Evolutionary conservation across 92 coral and sea anemone genomes (phyloP), one percentile per base, ranked within the genome.

Genomic region (Zoanthus sansibaricus): DNA sequence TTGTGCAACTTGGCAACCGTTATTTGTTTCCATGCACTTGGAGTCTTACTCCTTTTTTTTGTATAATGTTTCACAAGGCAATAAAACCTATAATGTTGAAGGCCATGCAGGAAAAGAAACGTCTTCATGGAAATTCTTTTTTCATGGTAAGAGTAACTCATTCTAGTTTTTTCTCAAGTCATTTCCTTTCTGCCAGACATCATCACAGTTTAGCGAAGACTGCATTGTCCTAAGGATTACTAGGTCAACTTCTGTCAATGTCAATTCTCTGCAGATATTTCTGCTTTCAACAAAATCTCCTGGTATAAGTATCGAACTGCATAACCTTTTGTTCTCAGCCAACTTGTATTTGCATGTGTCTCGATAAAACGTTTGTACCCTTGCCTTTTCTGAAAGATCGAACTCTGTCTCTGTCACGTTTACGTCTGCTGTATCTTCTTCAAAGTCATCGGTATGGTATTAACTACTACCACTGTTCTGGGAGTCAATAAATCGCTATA

Each of bases 281-380:
- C 86, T 18, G 30, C 70, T 11, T 32, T 77, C 15, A 10, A 72
- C 47, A 15, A 58, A 56, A 44, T 80, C 74, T 16, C 7, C 49
- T 16, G 61, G 48, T 37, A 13, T 78, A 2, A 78, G 83, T 7
- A 69, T 52, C 42, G 83, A 20, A 47, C 83, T 78, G 83, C 83
- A 78, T 78, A 71, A 71, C 71, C 6, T 56, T 56, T 56, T 17
- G 62, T 56, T 56, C 74, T 20, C 61, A 32, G 83, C 86, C 25
- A 76, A 13, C 77, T 86, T 86, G 77, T 86, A 86, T 72, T 84
- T 42, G 25, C 89, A 86, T 1, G 89, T 76, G 47, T 86, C 88
- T 37, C 54, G 47, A 17, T 87, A 87, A 33, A 87, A 87, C 87
- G 66, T 87, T 66, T 78, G 62, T 5, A 87, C 87, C 70, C 49